A percentile compares a stretch with the other conserved stretches of the same genome.
These are phyloP conservation scores for Subacronicta megacephala DNA, from an alignment of 2,888 invertebrate species.

Conservation along the genomic window DNA sequence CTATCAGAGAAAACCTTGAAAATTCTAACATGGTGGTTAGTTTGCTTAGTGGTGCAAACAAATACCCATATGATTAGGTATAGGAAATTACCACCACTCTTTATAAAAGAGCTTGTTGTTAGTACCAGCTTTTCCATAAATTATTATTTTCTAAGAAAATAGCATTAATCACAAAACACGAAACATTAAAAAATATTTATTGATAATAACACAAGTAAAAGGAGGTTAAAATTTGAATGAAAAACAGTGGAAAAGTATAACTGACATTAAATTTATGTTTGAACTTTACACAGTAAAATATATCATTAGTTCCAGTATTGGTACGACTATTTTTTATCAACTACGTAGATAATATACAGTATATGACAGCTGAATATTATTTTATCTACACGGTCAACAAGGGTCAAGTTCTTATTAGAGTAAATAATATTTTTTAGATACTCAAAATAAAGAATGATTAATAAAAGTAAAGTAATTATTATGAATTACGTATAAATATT, in stretches of 20 bases:
- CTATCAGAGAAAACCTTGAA: too few relatives aligned
- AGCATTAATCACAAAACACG: too few relatives aligned
- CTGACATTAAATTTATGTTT: too few relatives aligned
- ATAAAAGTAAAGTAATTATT: not conserved
- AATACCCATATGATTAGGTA: too few relatives aligned
- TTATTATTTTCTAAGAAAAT: too few relatives aligned
- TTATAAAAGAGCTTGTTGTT: too few relatives aligned
- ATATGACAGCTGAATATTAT: conserved; percentile 11
- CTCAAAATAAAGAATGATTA: conserved; percentile 8
- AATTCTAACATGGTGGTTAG: too few relatives aligned
- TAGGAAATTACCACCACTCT: too few relatives aligned
- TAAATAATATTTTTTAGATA: conserved; percentile 17
- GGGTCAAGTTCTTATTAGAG: conserved; percentile 34
- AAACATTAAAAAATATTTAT: too few relatives aligned
- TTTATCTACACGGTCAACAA: conserved; percentile 18
- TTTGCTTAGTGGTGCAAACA: too few relatives aligned
- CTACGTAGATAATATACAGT: conserved; percentile 8
- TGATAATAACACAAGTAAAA: not conserved
- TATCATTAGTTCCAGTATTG: conserved; percentile 3
- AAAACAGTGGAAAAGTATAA: not conserved
- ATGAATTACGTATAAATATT: conserved; percentile 2
- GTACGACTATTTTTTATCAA: conserved; percentile 21
- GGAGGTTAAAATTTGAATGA: too few relatives aligned
- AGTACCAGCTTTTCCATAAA: too few relatives aligned
- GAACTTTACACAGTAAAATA: conserved; percentile 1